Conservation (phyloP, 2,888 invertebrate species). For the Penaeus monodon region DNA sequence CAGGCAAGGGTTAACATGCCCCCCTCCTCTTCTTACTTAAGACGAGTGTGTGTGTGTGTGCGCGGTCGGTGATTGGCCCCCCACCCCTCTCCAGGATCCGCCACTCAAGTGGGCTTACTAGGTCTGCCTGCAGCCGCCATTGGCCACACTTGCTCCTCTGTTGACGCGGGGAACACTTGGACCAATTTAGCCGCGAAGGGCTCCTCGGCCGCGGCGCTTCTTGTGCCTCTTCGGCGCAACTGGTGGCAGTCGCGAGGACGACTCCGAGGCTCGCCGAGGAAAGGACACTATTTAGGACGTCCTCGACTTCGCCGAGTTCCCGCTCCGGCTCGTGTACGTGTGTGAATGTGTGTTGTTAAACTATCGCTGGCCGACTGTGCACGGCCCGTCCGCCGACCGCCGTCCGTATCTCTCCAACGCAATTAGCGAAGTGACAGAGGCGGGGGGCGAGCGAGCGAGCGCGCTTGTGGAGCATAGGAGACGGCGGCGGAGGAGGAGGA, state of each 20-base stretch:
- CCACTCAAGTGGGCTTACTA: slow-evolving; percentile 62
- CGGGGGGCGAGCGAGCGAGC: slow-evolving; percentile 43
- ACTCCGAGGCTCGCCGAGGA: slow-evolving; percentile 13
- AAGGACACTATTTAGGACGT: background rate
- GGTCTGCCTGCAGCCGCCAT: slow-evolving; percentile 61
- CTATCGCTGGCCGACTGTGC: background rate
- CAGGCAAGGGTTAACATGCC: slow-evolving; percentile 64
- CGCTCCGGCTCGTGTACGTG: slow-evolving; percentile 18
- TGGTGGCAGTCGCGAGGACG: slow-evolving; percentile 4
- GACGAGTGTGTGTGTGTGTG: slow-evolving; percentile 55
- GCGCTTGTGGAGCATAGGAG: slow-evolving; percentile 12
- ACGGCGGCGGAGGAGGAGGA: background rate
- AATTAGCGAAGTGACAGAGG: slow-evolving; percentile 61
- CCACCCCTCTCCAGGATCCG: slow-evolving; percentile 60
- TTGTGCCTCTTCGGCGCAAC: slow-evolving; percentile 4
- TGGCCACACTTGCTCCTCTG: slow-evolving; percentile 58
- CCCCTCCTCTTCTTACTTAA: slow-evolving; percentile 61
- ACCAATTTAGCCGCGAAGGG: slow-evolving; percentile 21
- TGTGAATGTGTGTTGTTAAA: slow-evolving; percentile 24
- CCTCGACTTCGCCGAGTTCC: background rate
- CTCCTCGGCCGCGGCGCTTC: background rate
- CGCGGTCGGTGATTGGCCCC: slow-evolving; percentile 59
- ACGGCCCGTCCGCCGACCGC: slow-evolving; percentile 32
- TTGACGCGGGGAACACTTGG: slow-evolving; percentile 60
- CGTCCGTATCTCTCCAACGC: slow-evolving; percentile 50